Evolutionary conservation across 1,140 invertebrate genomes (phyloP), one percentile per base, ranked within the genome.

Genomic region (Ceratina australensis): DNA sequence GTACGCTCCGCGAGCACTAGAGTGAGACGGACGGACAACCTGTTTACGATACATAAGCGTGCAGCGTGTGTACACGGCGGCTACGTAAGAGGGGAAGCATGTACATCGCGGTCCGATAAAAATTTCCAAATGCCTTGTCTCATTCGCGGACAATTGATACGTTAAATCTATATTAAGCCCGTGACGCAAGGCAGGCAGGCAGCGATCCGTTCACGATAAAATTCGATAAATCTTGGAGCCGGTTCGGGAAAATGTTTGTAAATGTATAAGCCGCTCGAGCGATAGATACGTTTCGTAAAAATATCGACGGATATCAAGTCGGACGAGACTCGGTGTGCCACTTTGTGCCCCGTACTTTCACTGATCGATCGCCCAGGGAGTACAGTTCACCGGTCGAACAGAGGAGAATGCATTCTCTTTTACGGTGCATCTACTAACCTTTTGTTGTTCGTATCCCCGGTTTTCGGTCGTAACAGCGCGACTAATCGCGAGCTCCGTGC

Each of bases 21-120:
- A 86, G 83, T 54, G 86, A 88, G 88, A 89, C 49, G 78, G 79
- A 84, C 87, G 78, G 85, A 89, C 89, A 90, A 90, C 89, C 89
- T 90, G 89, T 90, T 89, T 87, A 86, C 83, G 78, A 78, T 81
- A 72, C 69, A 69, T 72, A 57, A 50, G 54, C 49, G 28, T 67
- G 47, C 49, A 47, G 59, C n/a, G n/a, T 22, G 18, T 18, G 12
- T 33, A 22, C 5, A 47, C 49, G 33, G 22, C 49, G 33, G 22
- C n/a, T 59, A 56, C 50, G 13, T 65, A 66, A 63, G 49, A 66
- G 57, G 50, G 74, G 20, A 69, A 72, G 49, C 50, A 54, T 52
- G 33, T 42, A n/a, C n/a, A 10, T 42, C 33, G 33, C 33, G 33
- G 5, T 42, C 10, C 33, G 33, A 42, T 42, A 42, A 42, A 42